phyloP scores from a whole-genome alignment of 2,797 vertebrate species.

The Anas flavirostris region DNA sequence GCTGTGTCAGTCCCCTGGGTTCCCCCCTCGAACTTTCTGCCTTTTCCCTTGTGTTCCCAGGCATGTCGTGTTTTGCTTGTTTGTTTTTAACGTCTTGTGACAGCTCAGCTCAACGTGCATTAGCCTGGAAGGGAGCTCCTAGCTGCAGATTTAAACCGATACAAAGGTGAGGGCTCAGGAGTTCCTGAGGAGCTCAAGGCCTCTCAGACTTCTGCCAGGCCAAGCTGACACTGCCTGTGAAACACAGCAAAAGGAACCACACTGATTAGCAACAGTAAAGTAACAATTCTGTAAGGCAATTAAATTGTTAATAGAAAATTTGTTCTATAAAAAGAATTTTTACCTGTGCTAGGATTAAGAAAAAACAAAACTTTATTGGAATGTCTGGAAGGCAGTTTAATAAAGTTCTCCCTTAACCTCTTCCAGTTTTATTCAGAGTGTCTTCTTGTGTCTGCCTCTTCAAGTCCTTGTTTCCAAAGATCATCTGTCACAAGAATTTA shows the following conservation, averaged over 20 bases:
- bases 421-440: background rate
- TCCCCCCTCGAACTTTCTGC: background rate
- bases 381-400: too few species aligned
- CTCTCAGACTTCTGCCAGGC: background rate
- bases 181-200: background rate
- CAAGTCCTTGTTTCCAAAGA: background rate
- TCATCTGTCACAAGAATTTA: accelerated
- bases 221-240: background rate
- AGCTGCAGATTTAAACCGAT: accelerated
- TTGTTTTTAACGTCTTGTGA: background rate
- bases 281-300: accelerated
- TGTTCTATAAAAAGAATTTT: background rate
- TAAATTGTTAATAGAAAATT: accelerated
- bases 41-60: accelerated
- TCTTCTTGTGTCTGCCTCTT: background rate
- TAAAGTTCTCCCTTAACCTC: background rate
- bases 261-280: background rate
- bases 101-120: background rate
- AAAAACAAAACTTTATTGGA: background rate
- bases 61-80: background rate
- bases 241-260: background rate
- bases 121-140: background rate
- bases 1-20: background rate
- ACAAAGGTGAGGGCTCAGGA: background rate
- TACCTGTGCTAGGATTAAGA: background rate